Conservation (phyloP, 2,113 vertebrate genomes). For the Lipophrys pholis region DNA sequence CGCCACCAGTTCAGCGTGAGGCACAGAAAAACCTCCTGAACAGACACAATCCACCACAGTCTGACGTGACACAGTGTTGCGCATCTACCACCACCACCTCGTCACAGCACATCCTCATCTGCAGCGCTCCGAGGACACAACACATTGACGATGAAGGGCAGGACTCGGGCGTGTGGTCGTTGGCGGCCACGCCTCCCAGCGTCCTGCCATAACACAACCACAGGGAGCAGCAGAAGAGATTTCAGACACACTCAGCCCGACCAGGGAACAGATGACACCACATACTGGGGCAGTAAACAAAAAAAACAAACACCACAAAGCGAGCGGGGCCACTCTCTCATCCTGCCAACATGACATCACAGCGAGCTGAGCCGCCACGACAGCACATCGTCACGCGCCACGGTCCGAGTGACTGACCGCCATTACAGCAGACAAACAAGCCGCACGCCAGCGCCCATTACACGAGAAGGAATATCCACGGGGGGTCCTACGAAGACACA, state of each 20-base stretch:
- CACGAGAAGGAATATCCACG: conserved; percentile 78
- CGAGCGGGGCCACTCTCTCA: conserved; percentile 40
- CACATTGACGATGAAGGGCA: conserved; percentile 78
- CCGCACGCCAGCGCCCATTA: conserved; percentile 72
- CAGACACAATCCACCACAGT: conserved; percentile 75
- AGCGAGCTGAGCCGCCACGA: conserved; percentile 63
- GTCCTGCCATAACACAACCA: conserved; percentile 75
- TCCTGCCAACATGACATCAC: conserved; percentile 64
- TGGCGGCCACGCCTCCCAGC: conserved; percentile 64
- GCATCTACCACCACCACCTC: conserved; percentile 59
- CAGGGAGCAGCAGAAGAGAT: conserved; percentile 76
- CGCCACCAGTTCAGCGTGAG: conserved; percentile 59
- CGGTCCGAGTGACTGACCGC: conserved; percentile 66
- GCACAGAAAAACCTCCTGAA: conserved; percentile 66
- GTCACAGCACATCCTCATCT: conserved; percentile 73
- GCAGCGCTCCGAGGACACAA: conserved; percentile 79
- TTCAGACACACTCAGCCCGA: conserved; percentile 76
- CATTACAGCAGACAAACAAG: conserved; percentile 64
- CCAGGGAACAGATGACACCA: conserved; percentile 76
- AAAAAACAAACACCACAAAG: conserved; percentile 6
- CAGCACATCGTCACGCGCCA: conserved; percentile 74
- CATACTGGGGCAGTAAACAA: conserved; percentile 71
- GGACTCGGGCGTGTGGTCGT: conserved; percentile 66
- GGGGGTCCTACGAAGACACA: conserved; percentile 80
- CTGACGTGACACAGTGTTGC: conserved; percentile 65